Conservation (phyloP, 2,113 vertebrate species). For the Heloderma charlesbogerti region DNA sequence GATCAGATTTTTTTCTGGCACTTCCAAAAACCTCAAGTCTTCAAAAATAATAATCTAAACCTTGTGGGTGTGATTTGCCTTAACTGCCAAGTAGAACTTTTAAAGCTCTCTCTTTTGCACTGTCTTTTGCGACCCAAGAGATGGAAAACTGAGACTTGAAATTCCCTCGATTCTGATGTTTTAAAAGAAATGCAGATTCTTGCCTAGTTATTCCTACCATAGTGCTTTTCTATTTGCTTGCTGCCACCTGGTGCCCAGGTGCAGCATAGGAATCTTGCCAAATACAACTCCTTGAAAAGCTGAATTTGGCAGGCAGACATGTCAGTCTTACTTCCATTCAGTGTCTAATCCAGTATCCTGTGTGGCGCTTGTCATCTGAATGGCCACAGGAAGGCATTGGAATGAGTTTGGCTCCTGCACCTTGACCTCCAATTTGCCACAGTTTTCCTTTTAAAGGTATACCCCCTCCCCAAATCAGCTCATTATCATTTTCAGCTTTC, state of each 20-base stretch:
- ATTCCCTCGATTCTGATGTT: background rate
- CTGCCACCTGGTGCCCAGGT: slow-evolving; percentile 13
- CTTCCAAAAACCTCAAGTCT: background rate
- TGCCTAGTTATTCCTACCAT: too few species aligned
- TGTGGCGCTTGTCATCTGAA: background rate
- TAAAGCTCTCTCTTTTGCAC: background rate
- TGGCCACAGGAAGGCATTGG: background rate
- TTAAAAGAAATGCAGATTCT: background rate
- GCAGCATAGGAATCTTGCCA: background rate
- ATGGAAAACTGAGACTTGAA: background rate
- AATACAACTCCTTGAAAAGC: background rate
- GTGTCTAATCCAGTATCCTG: background rate
- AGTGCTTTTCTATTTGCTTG: background rate
- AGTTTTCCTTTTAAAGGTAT: background rate
- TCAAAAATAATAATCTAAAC: background rate
- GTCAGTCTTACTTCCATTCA: background rate
- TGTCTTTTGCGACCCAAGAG: background rate
- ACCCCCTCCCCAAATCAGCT: background rate
- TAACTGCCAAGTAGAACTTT: background rate
- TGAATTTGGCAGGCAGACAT: fast-evolving
- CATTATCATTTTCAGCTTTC: background rate
- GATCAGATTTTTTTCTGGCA: background rate
- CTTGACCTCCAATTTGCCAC: background rate
- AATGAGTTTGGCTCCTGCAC: background rate
- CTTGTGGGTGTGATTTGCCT: background rate